phyloP scores from a whole-genome alignment of 2,113 vertebrate genomes.

The Nannospalax galili region DNA sequence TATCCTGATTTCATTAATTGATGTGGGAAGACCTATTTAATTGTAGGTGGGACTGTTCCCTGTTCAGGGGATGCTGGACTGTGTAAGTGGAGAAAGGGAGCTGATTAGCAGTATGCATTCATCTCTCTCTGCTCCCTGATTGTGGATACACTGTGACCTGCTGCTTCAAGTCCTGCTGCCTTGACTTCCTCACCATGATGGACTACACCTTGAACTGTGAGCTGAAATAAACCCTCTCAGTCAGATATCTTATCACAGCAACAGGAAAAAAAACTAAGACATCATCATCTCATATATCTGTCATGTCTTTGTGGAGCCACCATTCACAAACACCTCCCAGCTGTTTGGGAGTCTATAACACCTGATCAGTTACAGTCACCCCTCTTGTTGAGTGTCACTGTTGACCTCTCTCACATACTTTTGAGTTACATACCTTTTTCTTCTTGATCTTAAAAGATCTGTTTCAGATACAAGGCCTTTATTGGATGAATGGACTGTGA shows the following conservation, averaged over 20 bases:
- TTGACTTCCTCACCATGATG: background rate
- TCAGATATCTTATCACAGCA: background rate
- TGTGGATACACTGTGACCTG: background rate
- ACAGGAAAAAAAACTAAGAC: background rate
- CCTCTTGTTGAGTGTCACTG: too few species aligned
- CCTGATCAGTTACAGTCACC: background rate
- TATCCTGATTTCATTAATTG: background rate
- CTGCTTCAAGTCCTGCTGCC: background rate
- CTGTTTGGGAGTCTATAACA: background rate
- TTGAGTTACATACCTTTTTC: background rate
- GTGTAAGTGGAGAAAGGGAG: background rate
- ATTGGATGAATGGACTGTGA: background rate
- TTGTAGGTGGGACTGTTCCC: too few species aligned
- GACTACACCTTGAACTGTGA: background rate
- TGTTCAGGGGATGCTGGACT: background rate
- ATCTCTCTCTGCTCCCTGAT: background rate
- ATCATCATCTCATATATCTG: fast-evolving
- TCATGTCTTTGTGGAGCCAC: background rate
- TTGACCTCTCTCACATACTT: background rate
- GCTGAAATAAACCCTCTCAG: background rate
- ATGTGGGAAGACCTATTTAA: background rate
- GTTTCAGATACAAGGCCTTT: background rate
- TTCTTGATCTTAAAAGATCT: background rate
- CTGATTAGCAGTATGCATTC: too few species aligned
- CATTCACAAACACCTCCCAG: too few species aligned